These are phyloP conservation scores for Ciconia nigra DNA, from an alignment of 2,797 vertebrate genomes.

Conservation along the genomic window DNA sequence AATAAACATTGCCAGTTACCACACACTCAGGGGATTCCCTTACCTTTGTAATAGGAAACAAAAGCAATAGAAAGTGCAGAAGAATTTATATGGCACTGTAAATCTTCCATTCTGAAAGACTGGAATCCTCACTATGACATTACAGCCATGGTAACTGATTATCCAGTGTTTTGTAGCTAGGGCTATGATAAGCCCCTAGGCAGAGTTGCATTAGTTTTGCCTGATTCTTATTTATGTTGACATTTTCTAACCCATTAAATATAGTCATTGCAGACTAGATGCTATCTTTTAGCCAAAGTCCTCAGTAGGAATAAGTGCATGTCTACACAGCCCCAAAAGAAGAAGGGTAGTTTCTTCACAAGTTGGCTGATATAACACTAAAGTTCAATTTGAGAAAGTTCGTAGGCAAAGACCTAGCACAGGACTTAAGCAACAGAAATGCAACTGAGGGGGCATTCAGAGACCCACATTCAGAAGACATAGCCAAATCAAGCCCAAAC, in stretches of 20 bases:
- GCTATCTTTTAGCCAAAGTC: not conserved
- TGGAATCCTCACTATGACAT: not conserved
- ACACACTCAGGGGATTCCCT: not conserved
- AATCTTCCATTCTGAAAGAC: not conserved
- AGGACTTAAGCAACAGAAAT: not conserved
- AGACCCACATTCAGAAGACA: not conserved
- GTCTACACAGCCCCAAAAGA: not conserved
- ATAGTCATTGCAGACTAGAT: not conserved
- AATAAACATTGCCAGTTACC: not conserved
- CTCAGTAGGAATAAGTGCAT: not conserved
- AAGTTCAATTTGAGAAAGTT: not conserved
- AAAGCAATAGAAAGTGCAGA: not conserved
- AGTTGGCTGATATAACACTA: not conserved
- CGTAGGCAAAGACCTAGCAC: not conserved
- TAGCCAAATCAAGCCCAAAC: not conserved
- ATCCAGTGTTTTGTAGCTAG: not conserved
- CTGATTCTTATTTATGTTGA: not conserved
- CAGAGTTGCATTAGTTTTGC: not conserved
- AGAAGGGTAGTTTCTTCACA: not conserved
- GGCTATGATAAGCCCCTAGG: not conserved
- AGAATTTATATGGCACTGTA: not conserved
- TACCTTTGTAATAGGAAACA: not conserved
- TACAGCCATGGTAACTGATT: not conserved
- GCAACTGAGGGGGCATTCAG: not conserved
- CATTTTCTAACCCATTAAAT: not conserved